Conservation (phyloP, 2,113 vertebrate genomes). For the Acinonyx jubatus region DNA sequence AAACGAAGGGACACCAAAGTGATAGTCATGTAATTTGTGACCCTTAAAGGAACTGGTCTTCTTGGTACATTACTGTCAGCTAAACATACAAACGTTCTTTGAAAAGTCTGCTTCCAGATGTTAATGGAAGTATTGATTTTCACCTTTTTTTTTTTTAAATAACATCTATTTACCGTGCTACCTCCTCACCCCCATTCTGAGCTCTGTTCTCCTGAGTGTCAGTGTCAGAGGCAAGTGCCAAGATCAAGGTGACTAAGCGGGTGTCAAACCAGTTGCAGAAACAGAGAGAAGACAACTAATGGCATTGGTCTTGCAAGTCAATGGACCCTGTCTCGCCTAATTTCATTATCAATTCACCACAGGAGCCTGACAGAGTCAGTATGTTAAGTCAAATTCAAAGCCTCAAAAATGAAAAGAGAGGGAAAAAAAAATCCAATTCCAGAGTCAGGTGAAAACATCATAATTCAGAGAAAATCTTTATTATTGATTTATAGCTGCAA, state of each 20-base stretch:
- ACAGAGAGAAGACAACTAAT: slow-evolving; percentile 14
- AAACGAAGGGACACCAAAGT: neutral
- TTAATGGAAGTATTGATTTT: slow-evolving; percentile 68
- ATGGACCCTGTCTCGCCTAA: slow-evolving; percentile 59
- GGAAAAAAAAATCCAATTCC: slow-evolving; percentile 37
- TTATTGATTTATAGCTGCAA: slow-evolving; percentile 47
- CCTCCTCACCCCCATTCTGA: slow-evolving; percentile 18
- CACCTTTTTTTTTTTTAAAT: neutral
- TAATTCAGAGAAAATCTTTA: slow-evolving; percentile 69
- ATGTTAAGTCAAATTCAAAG: slow-evolving; percentile 65
- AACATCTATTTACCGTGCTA: slow-evolving; percentile 25
- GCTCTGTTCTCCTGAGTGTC: neutral
- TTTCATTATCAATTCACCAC: slow-evolving; percentile 73
- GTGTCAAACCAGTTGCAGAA: neutral
- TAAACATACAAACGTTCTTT: slow-evolving; percentile 26
- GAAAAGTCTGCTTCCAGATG: slow-evolving; percentile 56
- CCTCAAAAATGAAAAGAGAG: slow-evolving; percentile 16
- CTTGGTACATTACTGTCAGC: slow-evolving; percentile 32
- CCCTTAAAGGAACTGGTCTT: slow-evolving; percentile 15
- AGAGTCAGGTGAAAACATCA: slow-evolving; percentile 61
- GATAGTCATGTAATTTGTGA: neutral
- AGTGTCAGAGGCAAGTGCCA: slow-evolving; percentile 38
- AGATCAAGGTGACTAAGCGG: slow-evolving; percentile 36
- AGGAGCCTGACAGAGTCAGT: slow-evolving; percentile 52
- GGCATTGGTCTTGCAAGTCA: slow-evolving; percentile 61